Conservation (phyloP, 2,797 vertebrate genomes). For the Poecilia gillii region DNA sequence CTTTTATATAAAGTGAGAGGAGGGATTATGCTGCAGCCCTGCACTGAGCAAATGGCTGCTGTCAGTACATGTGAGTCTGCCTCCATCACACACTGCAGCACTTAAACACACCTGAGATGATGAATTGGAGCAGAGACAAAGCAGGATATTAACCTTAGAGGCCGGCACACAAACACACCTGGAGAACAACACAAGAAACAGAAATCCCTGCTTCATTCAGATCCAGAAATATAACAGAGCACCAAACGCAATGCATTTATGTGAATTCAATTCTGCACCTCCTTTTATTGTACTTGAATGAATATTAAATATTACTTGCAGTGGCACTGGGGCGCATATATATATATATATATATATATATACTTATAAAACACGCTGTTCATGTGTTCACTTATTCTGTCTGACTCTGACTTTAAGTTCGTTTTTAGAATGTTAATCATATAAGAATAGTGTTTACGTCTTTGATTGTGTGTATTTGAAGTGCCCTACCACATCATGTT, state of each 20-base stretch:
- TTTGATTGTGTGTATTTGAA: background rate
- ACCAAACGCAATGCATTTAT: background rate
- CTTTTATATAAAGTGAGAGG: slow-evolving; percentile 58
- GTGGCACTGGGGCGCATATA: no score
- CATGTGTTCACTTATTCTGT: no score
- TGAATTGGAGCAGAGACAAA: slow-evolving; percentile 61
- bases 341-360: no score
- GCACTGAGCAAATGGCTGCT: slow-evolving; percentile 35
- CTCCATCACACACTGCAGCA: slow-evolving; percentile 37
- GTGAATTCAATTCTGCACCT: background rate
- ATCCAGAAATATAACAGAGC: background rate
- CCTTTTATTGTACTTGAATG: background rate
- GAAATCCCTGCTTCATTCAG: background rate
- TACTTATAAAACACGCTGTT: background rate
- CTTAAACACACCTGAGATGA: slow-evolving; percentile 65
- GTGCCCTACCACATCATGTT: background rate
- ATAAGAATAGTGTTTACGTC: background rate
- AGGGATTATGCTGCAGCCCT: slow-evolving; percentile 40
- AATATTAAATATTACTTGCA: background rate
- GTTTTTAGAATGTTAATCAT: no score
- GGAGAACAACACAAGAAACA: slow-evolving; percentile 9
- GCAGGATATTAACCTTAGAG: slow-evolving; percentile 73
- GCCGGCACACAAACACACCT: slow-evolving; percentile 21
- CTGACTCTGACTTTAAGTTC: no score
- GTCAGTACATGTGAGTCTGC: slow-evolving; percentile 51